phyloP scores from a whole-genome alignment of 2,113 vertebrate species.

The Micronycteris hirsuta region DNA sequence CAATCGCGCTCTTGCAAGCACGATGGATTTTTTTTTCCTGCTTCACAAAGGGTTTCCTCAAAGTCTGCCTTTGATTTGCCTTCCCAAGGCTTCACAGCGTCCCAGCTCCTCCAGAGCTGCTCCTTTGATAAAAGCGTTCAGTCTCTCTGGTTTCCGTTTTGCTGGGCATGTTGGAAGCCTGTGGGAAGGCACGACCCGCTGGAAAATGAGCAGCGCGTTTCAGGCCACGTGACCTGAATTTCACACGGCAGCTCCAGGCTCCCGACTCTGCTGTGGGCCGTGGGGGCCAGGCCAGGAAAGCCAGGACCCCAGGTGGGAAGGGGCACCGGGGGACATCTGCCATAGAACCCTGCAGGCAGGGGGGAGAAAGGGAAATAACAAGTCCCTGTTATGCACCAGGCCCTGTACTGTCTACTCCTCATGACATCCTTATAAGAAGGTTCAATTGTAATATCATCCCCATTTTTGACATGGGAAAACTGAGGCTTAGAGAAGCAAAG shows the following conservation, averaged over 20 bases:
- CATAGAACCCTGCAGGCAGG: accelerated
- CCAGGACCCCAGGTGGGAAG: not conserved
- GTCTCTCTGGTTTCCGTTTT: conserved; percentile 32
- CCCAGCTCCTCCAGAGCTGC: not conserved
- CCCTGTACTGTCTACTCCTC: no score
- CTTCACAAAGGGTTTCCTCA: conserved; percentile 23
- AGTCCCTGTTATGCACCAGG: not conserved
- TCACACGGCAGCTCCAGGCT: not conserved
- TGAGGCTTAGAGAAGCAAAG: not conserved
- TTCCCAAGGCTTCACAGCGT: not conserved
- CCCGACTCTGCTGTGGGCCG: not conserved
- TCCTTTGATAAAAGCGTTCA: conserved; percentile 15
- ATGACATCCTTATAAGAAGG: accelerated
- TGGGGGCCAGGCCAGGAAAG: not conserved
- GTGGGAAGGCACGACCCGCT: not conserved
- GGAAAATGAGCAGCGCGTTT: not conserved
- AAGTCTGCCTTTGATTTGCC: conserved; percentile 49
- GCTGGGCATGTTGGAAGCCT: not conserved
- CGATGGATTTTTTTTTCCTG: not conserved
- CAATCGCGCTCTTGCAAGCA: not conserved
- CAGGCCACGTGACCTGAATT: not conserved
- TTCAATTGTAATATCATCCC: not conserved
- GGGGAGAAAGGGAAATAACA: not conserved
- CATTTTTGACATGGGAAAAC: not conserved
- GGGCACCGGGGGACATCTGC: no score